phyloP scores from a whole-genome alignment of 2,797 vertebrate genomes.

The Gila robusta region DNA sequence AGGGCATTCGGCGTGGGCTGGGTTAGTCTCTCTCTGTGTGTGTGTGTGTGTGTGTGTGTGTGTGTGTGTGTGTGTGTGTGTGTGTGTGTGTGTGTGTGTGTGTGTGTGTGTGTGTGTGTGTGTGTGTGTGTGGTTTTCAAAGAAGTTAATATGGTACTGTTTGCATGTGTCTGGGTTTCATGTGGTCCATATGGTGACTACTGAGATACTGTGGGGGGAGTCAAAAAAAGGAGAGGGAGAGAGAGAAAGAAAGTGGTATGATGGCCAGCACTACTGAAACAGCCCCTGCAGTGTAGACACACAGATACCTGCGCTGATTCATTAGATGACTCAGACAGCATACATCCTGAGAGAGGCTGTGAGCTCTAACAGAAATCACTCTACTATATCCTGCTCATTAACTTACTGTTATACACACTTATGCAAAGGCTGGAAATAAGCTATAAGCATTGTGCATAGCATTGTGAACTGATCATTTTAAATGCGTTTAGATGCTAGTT shows the following conservation, averaged over 20 bases:
- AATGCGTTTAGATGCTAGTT: neutral
- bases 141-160: constrained; percentile 57
- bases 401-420: neutral
- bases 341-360: constrained; percentile 29
- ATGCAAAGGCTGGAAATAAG: neutral
- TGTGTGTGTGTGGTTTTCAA: constrained; percentile 10
- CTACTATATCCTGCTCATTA: constrained; percentile 37
- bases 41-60: constrained; percentile 34
- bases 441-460: neutral
- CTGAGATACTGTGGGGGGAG: constrained; percentile 33
- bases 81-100: too few species aligned
- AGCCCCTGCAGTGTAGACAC: constrained; percentile 61
- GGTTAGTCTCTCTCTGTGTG: constrained; percentile 3
- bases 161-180: constrained; percentile 60
- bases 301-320: constrained; percentile 47
- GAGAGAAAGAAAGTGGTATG: neutral
- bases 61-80: constrained; percentile 20
- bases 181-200: constrained; percentile 68
- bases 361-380: constrained; percentile 19
- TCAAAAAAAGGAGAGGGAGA: constrained; percentile 20
- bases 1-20: constrained; percentile 37
- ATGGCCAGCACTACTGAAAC: constrained; percentile 66
- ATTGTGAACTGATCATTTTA: neutral
- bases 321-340: constrained; percentile 56
- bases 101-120: too few species aligned